A percentile compares a stretch with the other conserved stretches of the same genome.
These are phyloP conservation scores for Callaeas wilsoni DNA, from an alignment of 2,113 vertebrate genomes.

Conservation along the genomic window DNA sequence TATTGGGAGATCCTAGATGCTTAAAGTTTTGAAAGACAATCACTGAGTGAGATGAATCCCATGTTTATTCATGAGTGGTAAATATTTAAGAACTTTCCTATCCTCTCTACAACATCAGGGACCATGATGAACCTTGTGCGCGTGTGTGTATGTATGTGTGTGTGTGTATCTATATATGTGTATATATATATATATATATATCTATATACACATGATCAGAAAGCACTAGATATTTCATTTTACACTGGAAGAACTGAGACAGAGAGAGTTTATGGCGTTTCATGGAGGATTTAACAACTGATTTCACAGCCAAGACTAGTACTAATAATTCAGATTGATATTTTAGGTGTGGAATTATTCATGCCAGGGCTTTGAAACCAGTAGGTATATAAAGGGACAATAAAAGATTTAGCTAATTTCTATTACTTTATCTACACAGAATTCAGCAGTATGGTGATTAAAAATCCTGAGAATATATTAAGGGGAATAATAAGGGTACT, in stretches of 20 bases:
- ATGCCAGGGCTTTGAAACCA: neutral
- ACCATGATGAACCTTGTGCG: fast-evolving
- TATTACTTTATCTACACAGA: neutral
- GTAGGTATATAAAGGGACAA: neutral
- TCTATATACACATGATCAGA: fast-evolving
- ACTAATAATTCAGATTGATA: neutral
- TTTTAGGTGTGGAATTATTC: neutral
- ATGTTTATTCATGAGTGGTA: neutral
- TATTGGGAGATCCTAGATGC: neutral
- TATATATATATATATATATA: too few relatives aligned
- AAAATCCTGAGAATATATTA: neutral
- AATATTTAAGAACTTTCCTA: neutral
- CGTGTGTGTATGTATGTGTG: fast-evolving
- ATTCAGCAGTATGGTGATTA: neutral
- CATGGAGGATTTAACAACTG: neutral
- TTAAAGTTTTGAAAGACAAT: neutral
- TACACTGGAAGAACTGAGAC: neutral
- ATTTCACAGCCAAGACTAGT: neutral
- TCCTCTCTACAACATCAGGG: neutral
- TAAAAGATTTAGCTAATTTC: neutral
- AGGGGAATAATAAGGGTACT: neutral
- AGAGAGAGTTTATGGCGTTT: neutral
- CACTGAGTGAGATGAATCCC: neutral
- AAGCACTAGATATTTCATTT: neutral
- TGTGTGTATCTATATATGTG: fast-evolving